Evolutionary conservation across 2,113 vertebrate species (phyloP).

Genomic region (Cavia aperea): DNA sequence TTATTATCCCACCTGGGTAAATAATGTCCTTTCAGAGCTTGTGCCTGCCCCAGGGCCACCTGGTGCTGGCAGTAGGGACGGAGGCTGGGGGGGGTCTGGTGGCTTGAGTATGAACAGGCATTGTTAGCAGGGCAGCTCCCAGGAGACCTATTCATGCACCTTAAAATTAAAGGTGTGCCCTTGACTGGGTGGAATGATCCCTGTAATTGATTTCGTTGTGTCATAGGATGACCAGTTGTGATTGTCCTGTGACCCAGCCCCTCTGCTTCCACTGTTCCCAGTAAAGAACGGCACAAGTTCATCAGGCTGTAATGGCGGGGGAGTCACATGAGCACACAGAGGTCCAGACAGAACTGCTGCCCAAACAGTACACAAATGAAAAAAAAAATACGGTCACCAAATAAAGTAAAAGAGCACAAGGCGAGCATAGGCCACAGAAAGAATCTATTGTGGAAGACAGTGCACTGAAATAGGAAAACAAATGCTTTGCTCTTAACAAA

Average conservation of each 20-base stretch:
- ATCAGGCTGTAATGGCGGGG: background rate
- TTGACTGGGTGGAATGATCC: background rate
- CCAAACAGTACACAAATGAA: background rate
- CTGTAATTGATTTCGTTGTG: background rate
- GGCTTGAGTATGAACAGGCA: background rate
- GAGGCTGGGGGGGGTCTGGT: background rate
- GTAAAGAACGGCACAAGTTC: background rate
- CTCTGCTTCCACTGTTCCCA: background rate
- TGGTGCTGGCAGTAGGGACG: background rate
- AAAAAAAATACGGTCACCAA: background rate
- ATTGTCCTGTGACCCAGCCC: background rate
- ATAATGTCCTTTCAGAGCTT: background rate
- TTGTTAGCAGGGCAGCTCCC: background rate
- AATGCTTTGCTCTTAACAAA: background rate
- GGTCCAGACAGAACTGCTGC: background rate
- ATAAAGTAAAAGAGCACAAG: background rate
- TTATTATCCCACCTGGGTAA: conserved; percentile 19
- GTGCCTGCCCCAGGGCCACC: background rate
- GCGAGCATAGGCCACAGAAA: background rate
- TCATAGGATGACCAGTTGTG: background rate
- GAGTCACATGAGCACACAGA: background rate
- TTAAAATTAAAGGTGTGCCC: background rate
- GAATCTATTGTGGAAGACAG: background rate
- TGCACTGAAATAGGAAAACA: background rate
- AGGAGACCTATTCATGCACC: background rate